Evolutionary conservation across 2,113 vertebrate genomes (phyloP), one percentile per base, ranked within the genome.

Genomic region (Actinemys pallida): DNA sequence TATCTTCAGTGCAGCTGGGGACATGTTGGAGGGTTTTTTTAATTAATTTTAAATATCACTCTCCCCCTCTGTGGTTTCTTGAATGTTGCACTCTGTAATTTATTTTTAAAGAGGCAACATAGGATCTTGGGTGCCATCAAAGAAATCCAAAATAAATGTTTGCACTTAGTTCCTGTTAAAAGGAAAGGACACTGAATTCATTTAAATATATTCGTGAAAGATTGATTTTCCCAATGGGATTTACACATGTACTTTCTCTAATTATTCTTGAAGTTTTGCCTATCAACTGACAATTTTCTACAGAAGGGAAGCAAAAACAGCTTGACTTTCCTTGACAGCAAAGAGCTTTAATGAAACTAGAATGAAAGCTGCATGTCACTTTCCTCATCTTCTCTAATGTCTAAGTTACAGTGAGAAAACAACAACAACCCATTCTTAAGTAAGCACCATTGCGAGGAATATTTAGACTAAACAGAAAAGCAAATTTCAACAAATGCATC

Each of bases 261-360:
- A 98, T 98, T 98, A 97, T 97, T 98, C 89, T 91, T 97, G 97
- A 98, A 97, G 97, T 98, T 98, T 98, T 97, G 96, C 94, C 96
- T 98, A 96, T 98, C 96, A 98, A 90, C 94, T 98, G 96, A 97
- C 97, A 97, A 96, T 96, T 97, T 97, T 81, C 92, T 90, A 62
- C 87, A 97, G 95, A 96, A 97, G 31, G 50, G 76, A 98, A 97
- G 94, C 17, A 97, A 98, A 72, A 98, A 95, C 89, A 97, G 53
- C 93, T 94, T 95, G 93, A 88, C 85, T 97, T 95, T 95, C 56
- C 86, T 80, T 98, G 97, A 97, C 95, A 98, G 96, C 88, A 96
- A 95, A 97, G 81, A 96, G 90, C 85, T 98, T 95, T 96, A 95
- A 96, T 83, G 96, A 89, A 94, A 84, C 49, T 90, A 54, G 94